phyloP scores from a whole-genome alignment of 2,888 invertebrate species.

The Hipparchia semele region DNA sequence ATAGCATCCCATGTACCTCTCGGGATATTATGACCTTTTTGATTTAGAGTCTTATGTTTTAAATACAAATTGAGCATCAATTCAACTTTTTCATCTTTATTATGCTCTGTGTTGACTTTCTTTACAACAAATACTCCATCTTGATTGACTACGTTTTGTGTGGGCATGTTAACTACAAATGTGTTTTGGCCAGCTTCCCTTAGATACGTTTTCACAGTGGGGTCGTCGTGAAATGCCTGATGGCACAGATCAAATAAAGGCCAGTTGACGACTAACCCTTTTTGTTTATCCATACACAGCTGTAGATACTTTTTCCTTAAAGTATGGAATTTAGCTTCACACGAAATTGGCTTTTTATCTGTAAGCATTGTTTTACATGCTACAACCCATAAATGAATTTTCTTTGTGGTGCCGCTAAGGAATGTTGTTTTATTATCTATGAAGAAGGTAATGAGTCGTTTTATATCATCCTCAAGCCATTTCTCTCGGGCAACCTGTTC shows the following conservation, averaged over 20 bases:
- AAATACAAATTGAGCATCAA: slow-evolving; percentile 65
- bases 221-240: slow-evolving; percentile 67
- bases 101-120: slow-evolving; percentile 46
- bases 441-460: slow-evolving; percentile 66
- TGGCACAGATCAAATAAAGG: slow-evolving; percentile 61
- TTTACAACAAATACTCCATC: slow-evolving; percentile 53
- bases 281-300: slow-evolving; percentile 51
- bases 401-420: slow-evolving; percentile 56
- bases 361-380: slow-evolving; percentile 71
- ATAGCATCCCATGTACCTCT: slow-evolving; percentile 70
- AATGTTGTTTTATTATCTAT: slow-evolving; percentile 72
- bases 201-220: slow-evolving; percentile 40
- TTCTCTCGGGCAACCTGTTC: slow-evolving; percentile 44
- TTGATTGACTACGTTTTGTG: slow-evolving; percentile 37
- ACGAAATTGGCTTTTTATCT: slow-evolving; percentile 57
- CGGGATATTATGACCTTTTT: slow-evolving; percentile 54
- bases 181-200: slow-evolving; percentile 33
- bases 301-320: slow-evolving; percentile 60
- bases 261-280: slow-evolving; percentile 56
- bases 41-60: slow-evolving; percentile 57
- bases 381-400: slow-evolving; percentile 67
- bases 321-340: slow-evolving; percentile 59
- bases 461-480: slow-evolving; percentile 66
- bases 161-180: slow-evolving; percentile 30
- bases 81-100: slow-evolving; percentile 58